Base-by-base conservation (phyloP, 2,113 vertebrate genomes). In the Rhinopomastus cyanomelas region DNA sequence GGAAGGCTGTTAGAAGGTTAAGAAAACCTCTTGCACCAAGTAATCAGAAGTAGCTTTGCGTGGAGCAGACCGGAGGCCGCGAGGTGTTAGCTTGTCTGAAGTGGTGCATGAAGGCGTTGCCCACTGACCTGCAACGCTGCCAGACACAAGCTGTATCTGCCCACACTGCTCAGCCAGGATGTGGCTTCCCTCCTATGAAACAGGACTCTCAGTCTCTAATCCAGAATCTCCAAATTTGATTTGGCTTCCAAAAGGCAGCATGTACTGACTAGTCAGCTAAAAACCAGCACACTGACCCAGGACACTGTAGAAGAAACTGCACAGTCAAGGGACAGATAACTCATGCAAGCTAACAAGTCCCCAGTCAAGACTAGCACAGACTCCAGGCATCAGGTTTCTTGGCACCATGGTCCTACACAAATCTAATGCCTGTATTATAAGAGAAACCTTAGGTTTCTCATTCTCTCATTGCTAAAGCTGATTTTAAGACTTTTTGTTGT, bases 21-120 rank as follows among this genome's bases (percentile, higher is more conserved):
- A 75, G 1, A 11, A 72, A 74, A 64, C 10, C 4, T 12, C 25
- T 12, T 22, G 6, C 57, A n/a, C 37, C 0, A 1, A 37, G n/a
- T 0, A 0, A 52, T 15, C 20, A n/a, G 52, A 59, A n/a, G 19
- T 9, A 78, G 44, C 29, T 75, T n/a, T 52, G 22, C 34, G n/a
- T 1, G 1, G 37, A 84, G 81, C 37, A 78, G 20, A 18, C 22
- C 18, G 29, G 6, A 11, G 8, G 29, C 37, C 46, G 52, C n/a
- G 48, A n/a, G 16, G 12, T 56, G 20, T n/a, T 52, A 56, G 20
- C 59, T 80, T 0, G 0, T 13, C 46, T 72, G 26, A 32, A 59
- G 36, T 5, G 14, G 22, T 18, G 6, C 2, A 22, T 48, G 21
- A 51, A 81, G 62, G 52, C 61, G 59, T 51, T 0, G 1, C 25